Conservation (phyloP, 2,797 vertebrate genomes). For the Liparis tanakae region DNA sequence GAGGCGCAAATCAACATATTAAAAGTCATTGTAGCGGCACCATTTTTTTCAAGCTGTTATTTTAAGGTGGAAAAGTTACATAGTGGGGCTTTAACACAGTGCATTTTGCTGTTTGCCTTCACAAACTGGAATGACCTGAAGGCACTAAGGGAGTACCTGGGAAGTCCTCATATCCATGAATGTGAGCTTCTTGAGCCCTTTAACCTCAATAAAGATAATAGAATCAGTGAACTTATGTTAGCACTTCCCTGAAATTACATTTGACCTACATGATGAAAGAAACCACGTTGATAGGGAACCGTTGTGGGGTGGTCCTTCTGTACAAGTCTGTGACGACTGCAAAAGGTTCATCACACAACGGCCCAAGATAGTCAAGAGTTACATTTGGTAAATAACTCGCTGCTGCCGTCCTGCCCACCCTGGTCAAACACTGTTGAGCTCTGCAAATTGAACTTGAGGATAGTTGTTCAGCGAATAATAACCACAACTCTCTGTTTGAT, state of each 20-base stretch:
- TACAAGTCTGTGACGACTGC: background rate
- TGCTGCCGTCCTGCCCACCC: background rate
- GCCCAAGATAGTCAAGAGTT: background rate
- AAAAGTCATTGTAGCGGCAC: too few relatives aligned
- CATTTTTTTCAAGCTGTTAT: too few relatives aligned
- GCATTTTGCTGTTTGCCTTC: background rate
- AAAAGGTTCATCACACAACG: too few relatives aligned
- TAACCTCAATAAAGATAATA: too few relatives aligned
- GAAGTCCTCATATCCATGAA: conserved; percentile 17
- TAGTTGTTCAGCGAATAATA: conserved; percentile 27
- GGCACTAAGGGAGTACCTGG: conserved; percentile 11
- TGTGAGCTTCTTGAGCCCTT: conserved; percentile 1
- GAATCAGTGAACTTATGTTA: too few relatives aligned
- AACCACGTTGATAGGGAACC: background rate
- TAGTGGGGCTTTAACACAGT: too few relatives aligned
- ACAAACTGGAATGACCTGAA: background rate
- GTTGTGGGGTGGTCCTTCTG: background rate
- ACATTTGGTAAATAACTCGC: background rate
- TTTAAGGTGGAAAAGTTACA: too few relatives aligned
- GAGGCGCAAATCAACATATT: too few relatives aligned
- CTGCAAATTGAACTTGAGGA: conserved; percentile 7
- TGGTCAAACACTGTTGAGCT: conserved; percentile 48
- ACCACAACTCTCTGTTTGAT: conserved; percentile 62
- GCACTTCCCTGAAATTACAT: background rate
- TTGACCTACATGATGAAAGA: conserved; percentile 22